Conservation (phyloP, 2,113 vertebrate genomes). For the Heterotilapia buettikoferi region DNA sequence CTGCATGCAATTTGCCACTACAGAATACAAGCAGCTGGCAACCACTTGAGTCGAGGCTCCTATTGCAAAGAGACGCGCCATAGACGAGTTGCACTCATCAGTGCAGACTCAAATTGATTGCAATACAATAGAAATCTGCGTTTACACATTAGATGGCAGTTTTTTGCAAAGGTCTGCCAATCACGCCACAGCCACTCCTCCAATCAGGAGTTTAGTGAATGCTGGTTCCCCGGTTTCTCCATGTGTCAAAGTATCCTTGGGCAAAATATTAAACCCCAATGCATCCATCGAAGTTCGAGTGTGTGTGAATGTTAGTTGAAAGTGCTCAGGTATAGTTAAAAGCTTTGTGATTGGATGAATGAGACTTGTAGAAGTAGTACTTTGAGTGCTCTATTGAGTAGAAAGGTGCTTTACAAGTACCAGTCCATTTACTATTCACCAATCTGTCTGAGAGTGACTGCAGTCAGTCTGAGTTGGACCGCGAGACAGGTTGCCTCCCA, state of each 20-base stretch:
- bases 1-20: background rate
- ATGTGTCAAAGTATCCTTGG: background rate
- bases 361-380: background rate
- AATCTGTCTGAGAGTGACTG: background rate
- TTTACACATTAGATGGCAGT: accelerated
- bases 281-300: background rate
- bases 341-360: background rate
- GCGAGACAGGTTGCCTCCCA: background rate
- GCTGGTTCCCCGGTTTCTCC: background rate
- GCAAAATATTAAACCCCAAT: background rate
- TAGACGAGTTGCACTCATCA: background rate
- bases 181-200: background rate
- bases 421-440: background rate
- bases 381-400: background rate
- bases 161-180: background rate
- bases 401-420: background rate
- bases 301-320: background rate
- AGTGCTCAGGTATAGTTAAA: background rate
- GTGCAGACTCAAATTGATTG: background rate
- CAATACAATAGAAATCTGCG: background rate
- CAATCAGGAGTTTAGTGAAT: background rate
- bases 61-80: background rate
- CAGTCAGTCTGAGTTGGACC: background rate
- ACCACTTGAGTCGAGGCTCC: accelerated
- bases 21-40: background rate